Percentiles rank a stretch among this genome's conserved stretches.
Evolutionary conservation across 2,888 invertebrate genomes (phyloP).

Genomic region (Polymixis flavicincta): DNA sequence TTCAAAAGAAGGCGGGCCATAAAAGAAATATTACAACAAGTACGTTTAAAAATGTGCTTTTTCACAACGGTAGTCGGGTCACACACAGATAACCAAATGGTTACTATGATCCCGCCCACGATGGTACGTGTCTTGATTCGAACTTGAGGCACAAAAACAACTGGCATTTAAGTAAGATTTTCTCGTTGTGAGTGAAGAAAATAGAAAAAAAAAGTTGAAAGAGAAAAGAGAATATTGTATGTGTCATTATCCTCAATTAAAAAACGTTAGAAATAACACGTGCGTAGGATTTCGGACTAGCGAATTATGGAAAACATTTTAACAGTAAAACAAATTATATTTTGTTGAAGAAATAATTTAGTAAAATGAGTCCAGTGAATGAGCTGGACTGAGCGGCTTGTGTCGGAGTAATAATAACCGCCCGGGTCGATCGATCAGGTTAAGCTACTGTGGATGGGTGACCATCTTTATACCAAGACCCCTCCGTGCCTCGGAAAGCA

Average conservation of each 20-base stretch:
- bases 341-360: not conserved
- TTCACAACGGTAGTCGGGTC: constrained; percentile 35
- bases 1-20: constrained; percentile 20
- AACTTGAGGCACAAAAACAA: not conserved
- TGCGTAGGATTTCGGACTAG: not conserved
- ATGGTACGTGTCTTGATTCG: constrained; percentile 26
- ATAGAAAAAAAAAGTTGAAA: not conserved
- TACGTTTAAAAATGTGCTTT: constrained; percentile 37
- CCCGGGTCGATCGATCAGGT: too few species aligned
- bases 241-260: not conserved
- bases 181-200: not conserved
- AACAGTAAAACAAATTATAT: constrained; percentile 1
- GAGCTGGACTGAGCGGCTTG: too few species aligned
- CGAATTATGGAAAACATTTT: not conserved
- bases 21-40: not conserved
- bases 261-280: not conserved
- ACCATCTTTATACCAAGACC: too few species aligned
- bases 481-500: too few species aligned
- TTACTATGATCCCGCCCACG: constrained; percentile 31
- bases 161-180: not conserved
- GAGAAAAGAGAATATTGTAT: not conserved
- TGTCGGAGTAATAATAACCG: too few species aligned
- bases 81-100: constrained; percentile 32
- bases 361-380: not conserved
- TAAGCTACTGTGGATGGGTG: too few species aligned